Evolutionary conservation across 2,797 vertebrate genomes (phyloP).

Genomic region (Aselliscus stoliczkanus): DNA sequence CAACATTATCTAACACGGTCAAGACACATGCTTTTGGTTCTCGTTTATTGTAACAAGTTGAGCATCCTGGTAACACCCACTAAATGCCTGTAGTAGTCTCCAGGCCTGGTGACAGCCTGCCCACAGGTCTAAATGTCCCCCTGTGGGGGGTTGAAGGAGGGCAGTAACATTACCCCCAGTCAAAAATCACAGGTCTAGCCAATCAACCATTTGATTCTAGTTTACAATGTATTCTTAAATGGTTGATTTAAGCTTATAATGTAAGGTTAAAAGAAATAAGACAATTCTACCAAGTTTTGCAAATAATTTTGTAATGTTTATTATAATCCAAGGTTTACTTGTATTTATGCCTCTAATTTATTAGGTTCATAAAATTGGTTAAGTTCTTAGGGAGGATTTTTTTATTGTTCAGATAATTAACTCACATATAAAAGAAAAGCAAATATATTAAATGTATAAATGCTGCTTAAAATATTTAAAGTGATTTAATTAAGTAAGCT

Average conservation of each 20-base stretch:
- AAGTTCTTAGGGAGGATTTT: neutral
- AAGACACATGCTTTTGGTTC: neutral
- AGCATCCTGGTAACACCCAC: neutral
- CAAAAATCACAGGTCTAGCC: neutral
- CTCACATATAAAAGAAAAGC: conserved; percentile 13
- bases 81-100: accelerated
- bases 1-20: neutral
- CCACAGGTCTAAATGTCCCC: no score
- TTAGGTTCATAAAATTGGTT: conserved; percentile 3
- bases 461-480: conserved; percentile 51
- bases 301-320: neutral
- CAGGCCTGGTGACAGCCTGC: neutral
- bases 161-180: neutral
- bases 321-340: neutral
- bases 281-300: neutral
- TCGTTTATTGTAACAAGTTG: neutral
- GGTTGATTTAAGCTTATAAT: neutral
- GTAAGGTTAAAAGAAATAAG: neutral
- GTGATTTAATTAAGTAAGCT: conserved; percentile 46
- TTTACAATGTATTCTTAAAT: neutral
- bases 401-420: conserved; percentile 10
- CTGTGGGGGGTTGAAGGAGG: no score
- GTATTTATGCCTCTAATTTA: neutral
- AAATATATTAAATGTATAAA: conserved; percentile 37
- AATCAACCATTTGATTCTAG: neutral